These are phyloP conservation scores for Melanotaenia nigrans DNA, from an alignment of 2,797 vertebrate species.

Conservation along the genomic window DNA sequence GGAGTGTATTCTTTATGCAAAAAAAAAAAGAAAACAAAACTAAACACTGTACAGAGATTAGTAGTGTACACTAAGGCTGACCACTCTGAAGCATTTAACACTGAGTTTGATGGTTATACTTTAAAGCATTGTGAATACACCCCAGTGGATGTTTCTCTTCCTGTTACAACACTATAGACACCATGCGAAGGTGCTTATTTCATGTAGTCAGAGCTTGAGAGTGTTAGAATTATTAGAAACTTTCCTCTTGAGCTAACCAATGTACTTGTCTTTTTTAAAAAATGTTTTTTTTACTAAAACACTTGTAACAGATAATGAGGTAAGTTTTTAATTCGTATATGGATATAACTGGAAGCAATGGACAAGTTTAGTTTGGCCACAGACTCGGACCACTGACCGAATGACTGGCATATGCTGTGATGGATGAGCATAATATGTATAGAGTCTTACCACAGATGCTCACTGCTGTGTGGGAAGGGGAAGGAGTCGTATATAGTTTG, in stretches of 20 bases:
- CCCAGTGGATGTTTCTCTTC: slow-evolving; percentile 59
- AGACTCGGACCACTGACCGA: slow-evolving; percentile 10
- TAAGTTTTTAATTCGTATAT: slow-evolving; percentile 64
- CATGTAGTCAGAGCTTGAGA: slow-evolving; percentile 66
- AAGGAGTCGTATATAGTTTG: slow-evolving; percentile 50
- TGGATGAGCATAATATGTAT: slow-evolving; percentile 31
- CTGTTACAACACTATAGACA: slow-evolving; percentile 68
- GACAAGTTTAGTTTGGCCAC: neutral
- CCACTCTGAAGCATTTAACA: slow-evolving; percentile 57
- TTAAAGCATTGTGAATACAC: slow-evolving; percentile 65
- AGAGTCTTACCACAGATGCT: slow-evolving; percentile 59
- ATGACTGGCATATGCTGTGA: slow-evolving; percentile 24
- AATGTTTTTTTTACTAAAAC: slow-evolving; percentile 80
- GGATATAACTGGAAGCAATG: slow-evolving; percentile 51
- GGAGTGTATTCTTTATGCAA: slow-evolving; percentile 64
- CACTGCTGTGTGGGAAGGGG: slow-evolving; percentile 29
- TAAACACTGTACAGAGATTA: slow-evolving; percentile 61
- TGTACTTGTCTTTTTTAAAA: slow-evolving; percentile 63
- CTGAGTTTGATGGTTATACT: slow-evolving; percentile 33
- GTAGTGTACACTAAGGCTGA: slow-evolving; percentile 55
- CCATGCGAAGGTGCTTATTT: slow-evolving; percentile 58
- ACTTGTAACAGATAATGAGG: slow-evolving; percentile 54
- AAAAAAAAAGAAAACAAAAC: slow-evolving; percentile 4
- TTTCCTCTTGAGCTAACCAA: slow-evolving; percentile 69
- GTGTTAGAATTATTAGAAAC: slow-evolving; percentile 65